Conservation (phyloP, 2,888 invertebrate species). For the Belgica antarctica region DNA sequence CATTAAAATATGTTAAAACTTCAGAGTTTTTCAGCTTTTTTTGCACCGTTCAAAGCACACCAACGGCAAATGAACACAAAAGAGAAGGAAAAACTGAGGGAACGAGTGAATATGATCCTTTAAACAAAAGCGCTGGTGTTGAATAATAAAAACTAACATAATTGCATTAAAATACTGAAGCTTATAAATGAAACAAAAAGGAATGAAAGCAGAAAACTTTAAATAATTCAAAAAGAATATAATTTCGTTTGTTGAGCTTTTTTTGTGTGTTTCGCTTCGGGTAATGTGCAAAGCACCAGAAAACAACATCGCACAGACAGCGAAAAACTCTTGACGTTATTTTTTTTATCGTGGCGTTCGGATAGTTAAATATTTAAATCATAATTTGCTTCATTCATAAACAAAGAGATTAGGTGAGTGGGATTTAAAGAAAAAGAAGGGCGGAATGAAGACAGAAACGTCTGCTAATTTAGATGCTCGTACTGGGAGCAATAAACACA, state of each 20-base stretch:
- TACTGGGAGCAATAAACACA: too few relatives aligned
- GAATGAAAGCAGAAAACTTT: not conserved
- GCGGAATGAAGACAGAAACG: not conserved
- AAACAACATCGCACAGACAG: slow-evolving; percentile 9
- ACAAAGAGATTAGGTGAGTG: slow-evolving; percentile 22
- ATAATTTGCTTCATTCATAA: slow-evolving; percentile 32
- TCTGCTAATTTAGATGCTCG: too few relatives aligned
- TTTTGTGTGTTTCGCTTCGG: not conserved
- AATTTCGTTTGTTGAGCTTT: not conserved
- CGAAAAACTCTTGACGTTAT: too few relatives aligned
- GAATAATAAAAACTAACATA: not conserved
- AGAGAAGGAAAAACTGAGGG: not conserved
- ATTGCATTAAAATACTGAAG: slow-evolving; percentile 28
- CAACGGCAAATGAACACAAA: not conserved
- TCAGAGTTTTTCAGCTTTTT: slow-evolving; percentile 32
- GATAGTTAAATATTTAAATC: slow-evolving; percentile 24
- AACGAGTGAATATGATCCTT: slow-evolving; percentile 17
- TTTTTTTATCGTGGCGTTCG: too few relatives aligned
- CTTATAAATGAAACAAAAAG: slow-evolving; percentile 9
- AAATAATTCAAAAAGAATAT: not conserved
- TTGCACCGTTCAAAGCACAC: not conserved
- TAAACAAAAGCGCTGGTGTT: slow-evolving; percentile 27
- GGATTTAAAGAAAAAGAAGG: not conserved
- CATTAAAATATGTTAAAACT: slow-evolving; percentile 43
- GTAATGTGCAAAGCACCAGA: not conserved